A percentile compares a stretch with the other conserved stretches of the same genome.
Conservation (phyloP, 2,888 invertebrate genomes). For the Macrophya annulata region DNA sequence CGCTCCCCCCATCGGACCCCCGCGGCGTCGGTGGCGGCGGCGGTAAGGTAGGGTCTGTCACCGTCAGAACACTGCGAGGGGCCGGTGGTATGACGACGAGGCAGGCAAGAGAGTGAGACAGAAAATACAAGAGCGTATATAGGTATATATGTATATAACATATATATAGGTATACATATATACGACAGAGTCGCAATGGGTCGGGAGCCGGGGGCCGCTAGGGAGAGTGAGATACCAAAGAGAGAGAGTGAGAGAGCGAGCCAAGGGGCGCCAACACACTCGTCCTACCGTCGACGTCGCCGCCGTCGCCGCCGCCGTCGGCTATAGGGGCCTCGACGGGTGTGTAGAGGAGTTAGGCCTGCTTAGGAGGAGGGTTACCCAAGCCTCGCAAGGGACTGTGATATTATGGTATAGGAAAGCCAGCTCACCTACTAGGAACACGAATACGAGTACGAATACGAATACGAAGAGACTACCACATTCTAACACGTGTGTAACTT, state of each 20-base stretch:
- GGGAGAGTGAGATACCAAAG: constrained; percentile 67
- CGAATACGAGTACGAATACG: neutral
- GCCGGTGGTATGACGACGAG: constrained; percentile 80
- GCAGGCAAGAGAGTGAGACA: constrained; percentile 77
- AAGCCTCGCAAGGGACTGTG: constrained; percentile 48
- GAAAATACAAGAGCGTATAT: constrained; percentile 78
- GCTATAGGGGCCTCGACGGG: constrained; percentile 74
- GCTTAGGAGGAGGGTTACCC: constrained; percentile 65
- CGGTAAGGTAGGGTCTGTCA: constrained; percentile 77
- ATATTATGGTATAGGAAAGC: constrained; percentile 53
- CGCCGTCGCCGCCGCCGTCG: constrained; percentile 62
- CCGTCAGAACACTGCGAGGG: constrained; percentile 79
- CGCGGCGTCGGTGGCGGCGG: constrained; percentile 63
- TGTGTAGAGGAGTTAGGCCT: constrained; percentile 69
- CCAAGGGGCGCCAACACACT: constrained; percentile 71
- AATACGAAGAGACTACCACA: neutral
- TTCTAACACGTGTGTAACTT: constrained; percentile 31
- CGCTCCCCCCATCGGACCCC: constrained; percentile 77
- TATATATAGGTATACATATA: constrained; percentile 77
- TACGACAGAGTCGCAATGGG: constrained; percentile 79
- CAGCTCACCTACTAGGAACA: constrained; percentile 29
- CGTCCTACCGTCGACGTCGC: constrained; percentile 52
- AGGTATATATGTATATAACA: constrained; percentile 80
- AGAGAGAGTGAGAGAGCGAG: constrained; percentile 61
- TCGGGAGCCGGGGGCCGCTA: constrained; percentile 78